These are phyloP conservation scores for Mallateleia sp. DNA, from an alignment of 2,888 invertebrate genomes.

Conservation along the genomic window DNA sequence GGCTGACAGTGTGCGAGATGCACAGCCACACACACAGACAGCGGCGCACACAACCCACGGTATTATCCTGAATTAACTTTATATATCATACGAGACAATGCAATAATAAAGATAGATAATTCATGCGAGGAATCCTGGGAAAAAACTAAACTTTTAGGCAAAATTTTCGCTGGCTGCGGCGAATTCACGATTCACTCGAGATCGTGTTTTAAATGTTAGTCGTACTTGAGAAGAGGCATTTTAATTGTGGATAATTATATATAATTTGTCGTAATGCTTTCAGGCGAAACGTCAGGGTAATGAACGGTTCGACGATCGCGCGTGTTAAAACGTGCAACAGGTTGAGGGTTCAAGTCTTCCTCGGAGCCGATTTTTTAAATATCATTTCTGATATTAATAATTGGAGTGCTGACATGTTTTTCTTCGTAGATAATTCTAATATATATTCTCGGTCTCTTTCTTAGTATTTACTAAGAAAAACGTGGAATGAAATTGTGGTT, in stretches of 20 bases:
- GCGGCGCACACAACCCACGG: conserved; percentile 16
- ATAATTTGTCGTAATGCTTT: conserved; percentile 45
- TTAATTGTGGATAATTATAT: conserved; percentile 52
- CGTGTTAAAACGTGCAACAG: conserved; percentile 41
- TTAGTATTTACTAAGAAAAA: too few species aligned
- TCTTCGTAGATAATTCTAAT: too few species aligned
- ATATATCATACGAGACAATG: conserved; percentile 56
- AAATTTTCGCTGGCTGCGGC: conserved; percentile 41
- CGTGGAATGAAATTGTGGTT: too few species aligned
- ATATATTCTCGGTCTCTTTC: too few species aligned
- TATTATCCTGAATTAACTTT: conserved; percentile 52
- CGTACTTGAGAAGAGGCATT: conserved; percentile 23
- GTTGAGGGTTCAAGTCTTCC: conserved; percentile 26
- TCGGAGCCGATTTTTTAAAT: background rate
- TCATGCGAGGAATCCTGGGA: conserved; percentile 54
- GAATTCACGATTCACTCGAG: conserved; percentile 19
- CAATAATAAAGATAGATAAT: conserved; percentile 57
- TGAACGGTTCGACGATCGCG: background rate
- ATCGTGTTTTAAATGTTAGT: conserved; percentile 52
- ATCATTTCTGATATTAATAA: background rate
- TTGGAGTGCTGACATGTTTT: background rate
- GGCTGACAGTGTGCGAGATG: conserved; percentile 58
- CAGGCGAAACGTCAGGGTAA: background rate
- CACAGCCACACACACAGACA: conserved; percentile 7
- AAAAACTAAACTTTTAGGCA: conserved; percentile 62